These are phyloP conservation scores for Panulirus ornatus DNA, from an alignment of 1,140 invertebrate species.

Conservation along the genomic window DNA sequence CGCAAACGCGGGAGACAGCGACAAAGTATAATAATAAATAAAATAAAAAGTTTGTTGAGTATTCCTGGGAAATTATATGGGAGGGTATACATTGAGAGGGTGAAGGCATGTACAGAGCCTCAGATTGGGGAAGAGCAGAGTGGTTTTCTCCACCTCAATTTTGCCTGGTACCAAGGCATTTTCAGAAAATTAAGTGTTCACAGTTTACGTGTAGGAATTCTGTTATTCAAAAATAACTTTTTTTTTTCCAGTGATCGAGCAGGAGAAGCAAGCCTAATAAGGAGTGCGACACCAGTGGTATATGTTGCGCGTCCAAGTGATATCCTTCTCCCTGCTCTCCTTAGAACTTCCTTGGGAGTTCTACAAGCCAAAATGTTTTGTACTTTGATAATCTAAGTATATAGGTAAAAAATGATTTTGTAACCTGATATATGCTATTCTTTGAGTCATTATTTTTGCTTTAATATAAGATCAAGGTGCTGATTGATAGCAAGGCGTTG, in stretches of 20 bases:
- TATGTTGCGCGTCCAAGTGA: constrained; percentile 8
- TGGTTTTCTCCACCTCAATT: too few relatives aligned
- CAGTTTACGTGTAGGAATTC: too few relatives aligned
- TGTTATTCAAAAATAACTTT: too few relatives aligned
- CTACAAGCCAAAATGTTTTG: constrained; percentile 71
- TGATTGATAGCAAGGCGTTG: constrained; percentile 65
- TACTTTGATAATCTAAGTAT: constrained; percentile 72
- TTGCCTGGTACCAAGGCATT: too few relatives aligned
- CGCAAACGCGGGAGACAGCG: too few relatives aligned
- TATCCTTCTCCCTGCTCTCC: constrained; percentile 52
- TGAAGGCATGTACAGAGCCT: too few relatives aligned
- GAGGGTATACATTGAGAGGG: too few relatives aligned
- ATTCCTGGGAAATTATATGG: too few relatives aligned
- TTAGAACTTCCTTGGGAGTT: constrained; percentile 28
- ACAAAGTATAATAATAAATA: too few relatives aligned
- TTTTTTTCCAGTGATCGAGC: constrained; percentile 56
- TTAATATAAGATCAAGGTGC: constrained; percentile 60
- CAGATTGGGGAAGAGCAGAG: too few relatives aligned
- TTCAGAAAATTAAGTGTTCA: too few relatives aligned
- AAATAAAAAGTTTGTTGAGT: too few relatives aligned
- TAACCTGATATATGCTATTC: constrained; percentile 67
- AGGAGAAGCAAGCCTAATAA: constrained; percentile 68
- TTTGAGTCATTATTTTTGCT: constrained; percentile 47
- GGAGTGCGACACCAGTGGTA: constrained; percentile 22
- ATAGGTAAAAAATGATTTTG: constrained; percentile 69